Evolutionary conservation across 2,888 invertebrate genomes (phyloP), one percentile per base, ranked within the genome.

Genomic region (Actias luna): DNA sequence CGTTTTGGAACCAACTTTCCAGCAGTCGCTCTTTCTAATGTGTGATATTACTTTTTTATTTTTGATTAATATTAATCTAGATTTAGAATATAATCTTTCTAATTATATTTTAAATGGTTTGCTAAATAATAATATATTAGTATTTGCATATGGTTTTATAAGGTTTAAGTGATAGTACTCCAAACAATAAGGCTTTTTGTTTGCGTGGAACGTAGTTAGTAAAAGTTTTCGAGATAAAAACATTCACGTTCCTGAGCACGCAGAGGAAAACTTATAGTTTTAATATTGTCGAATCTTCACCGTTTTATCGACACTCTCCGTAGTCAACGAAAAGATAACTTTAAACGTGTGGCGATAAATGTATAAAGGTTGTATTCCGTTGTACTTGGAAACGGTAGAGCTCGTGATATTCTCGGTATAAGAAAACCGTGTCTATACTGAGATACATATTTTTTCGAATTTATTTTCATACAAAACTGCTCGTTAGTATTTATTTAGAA

Each of bases 221-320:
- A 55, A 55, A n/a, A 27, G 29, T 7, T 29, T n/a, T n/a, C 5
- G 29, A 55, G 55, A 55, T 55, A 29, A 29, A 29, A 29, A 29
- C 55, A 29, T 55, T 55, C 7, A 8, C 29, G 7, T n/a, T 55
- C 55, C 5, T 16, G 29, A 29, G 29, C 55, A 55, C 55, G 55
- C 29, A 29, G 29, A 55, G 18, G 16, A 55, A 2, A 55, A 55
- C 55, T 55, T 55, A 55, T 29, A 55, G 55, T 55, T 55, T 55
- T 55, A 55, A 55, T 55, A 55, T 29, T 55, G 55, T 55, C 29
- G 55, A 55, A 55, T 55, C 55, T 55, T n/a, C 27, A 29, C 29
- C 16, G 29, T 55, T 55, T 55, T 55, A 29, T 55, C 29, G 55
- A 27, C 55, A 7, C 55, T 29, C 29, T 14, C 29, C 8, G 2